phyloP scores from a whole-genome alignment of 2,888 invertebrate species.

The Andrena flavipes region DNA sequence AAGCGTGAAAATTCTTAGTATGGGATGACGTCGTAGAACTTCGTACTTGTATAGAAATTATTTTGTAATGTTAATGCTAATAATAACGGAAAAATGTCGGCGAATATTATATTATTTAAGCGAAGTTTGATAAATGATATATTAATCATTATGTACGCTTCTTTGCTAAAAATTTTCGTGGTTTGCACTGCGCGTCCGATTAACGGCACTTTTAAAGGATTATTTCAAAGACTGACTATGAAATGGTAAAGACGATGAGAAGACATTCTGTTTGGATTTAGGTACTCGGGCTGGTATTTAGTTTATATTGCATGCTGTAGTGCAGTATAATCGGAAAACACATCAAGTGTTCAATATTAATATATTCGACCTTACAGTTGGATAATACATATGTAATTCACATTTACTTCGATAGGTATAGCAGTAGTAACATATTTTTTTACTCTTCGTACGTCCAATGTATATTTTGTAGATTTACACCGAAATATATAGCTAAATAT shows the following conservation, averaged over 20 bases:
- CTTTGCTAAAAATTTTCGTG: background rate
- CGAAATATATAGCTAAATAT: constrained; percentile 6
- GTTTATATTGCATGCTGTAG: constrained; percentile 1
- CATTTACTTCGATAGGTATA: background rate
- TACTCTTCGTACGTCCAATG: background rate
- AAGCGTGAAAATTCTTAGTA: constrained; percentile 17
- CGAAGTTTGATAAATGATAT: background rate
- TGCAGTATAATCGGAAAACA: constrained; percentile 14
- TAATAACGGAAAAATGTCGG: background rate
- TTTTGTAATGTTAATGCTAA: constrained; percentile 3
- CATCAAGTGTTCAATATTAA: background rate
- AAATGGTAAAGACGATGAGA: background rate
- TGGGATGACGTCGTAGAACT: background rate
- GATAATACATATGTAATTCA: background rate
- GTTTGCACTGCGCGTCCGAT: background rate
- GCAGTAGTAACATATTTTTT: background rate
- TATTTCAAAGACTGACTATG: constrained; percentile 25
- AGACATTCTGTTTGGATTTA: background rate
- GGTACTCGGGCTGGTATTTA: background rate
- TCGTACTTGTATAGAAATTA: constrained; percentile 27
- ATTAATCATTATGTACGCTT: constrained; percentile 3
- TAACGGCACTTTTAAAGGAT: background rate
- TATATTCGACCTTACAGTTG: background rate
- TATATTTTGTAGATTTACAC: constrained; percentile 15
- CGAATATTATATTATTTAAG: constrained; percentile 4